Evolutionary conservation across 2,888 invertebrate genomes (phyloP), one percentile per base, ranked within the genome.

Genomic region (Macaria liturata): DNA sequence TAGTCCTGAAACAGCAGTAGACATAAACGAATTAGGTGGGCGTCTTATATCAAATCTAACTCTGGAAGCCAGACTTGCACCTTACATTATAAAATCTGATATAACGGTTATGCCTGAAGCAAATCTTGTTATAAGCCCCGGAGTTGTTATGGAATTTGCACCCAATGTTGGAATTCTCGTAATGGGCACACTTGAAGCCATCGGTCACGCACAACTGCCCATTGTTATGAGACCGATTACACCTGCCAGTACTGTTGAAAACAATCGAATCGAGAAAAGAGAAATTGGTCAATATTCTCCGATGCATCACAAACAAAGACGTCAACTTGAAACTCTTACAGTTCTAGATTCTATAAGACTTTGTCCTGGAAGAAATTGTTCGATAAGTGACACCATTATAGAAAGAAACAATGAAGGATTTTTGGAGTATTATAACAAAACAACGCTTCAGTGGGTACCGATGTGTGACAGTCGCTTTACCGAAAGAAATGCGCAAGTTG

Each of bases 71-170:
- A 93, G 95, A 52, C 82, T 92, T 2, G 88, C 93, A 43, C 97
- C 98, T 0, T 98, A 98, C 72, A 78, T 95, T 0, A 94, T 99
- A 20, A 94, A 93, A 66, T 94, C 97, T 0, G 99, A 99, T 82
- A 95, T 99, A 44, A 99, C 99, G 0, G 95, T 99, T 0, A 98
- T 99, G 99, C 99, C 99, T 0, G 96, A 95, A 61, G 96, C 95
- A 0, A 97, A 96, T 0, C 84, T 99, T 40, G 95, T 95, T 0
- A 97, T 99, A 57, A 94, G 95, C 67, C 96, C 98, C 3, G 98
- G 98, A 4, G 98, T 98, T 0, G 94, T 95, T 6, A 91, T 99
- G 83, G 98, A 99, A 85, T 98, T 99, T 81, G 96, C 96, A 43
- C 97, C 99, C 0, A 98, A 98, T 85, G 97, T 99, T 51, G 99